A percentile compares a stretch with the other conserved stretches of the same genome.
phyloP scores from a whole-genome alignment of 2,797 vertebrate species.

The Danio aesculapii region DNA sequence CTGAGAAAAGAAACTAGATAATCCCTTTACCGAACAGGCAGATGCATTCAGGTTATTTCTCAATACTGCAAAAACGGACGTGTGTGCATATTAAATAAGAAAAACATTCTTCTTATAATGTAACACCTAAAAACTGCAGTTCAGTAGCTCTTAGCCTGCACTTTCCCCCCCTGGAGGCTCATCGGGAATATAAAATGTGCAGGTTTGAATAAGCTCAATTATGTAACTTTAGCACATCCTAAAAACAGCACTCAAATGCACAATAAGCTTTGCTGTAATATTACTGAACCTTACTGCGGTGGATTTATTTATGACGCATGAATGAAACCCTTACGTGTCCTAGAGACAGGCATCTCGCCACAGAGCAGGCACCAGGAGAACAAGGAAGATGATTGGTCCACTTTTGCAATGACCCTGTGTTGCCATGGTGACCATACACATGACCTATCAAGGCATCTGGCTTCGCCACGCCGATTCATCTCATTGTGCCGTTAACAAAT shows the following conservation, averaged over 20 bases:
- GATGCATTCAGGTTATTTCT: conserved; percentile 4
- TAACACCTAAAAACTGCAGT: neutral
- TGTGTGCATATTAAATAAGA: neutral
- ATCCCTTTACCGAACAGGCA: conserved; percentile 20
- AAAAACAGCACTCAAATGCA: neutral
- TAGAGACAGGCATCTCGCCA: conserved; percentile 47
- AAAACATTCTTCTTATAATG: neutral
- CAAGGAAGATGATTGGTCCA: conserved; percentile 42
- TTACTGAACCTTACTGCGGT: neutral
- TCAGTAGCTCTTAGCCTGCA: neutral
- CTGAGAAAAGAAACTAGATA: conserved; percentile 38
- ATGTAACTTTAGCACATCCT: conserved; percentile 8
- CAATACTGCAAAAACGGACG: neutral
- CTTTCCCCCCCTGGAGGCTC: conserved; percentile 1
- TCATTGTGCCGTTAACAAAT: conserved; percentile 64
- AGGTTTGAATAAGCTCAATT: neutral
- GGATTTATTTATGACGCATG: conserved; percentile 12
- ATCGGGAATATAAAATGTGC: neutral
- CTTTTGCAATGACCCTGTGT: conserved; percentile 54
- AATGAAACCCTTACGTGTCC: conserved; percentile 41
- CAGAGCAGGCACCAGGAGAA: conserved; percentile 40
- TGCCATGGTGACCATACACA: conserved; percentile 60
- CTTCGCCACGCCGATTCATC: conserved; percentile 52
- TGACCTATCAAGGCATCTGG: conserved; percentile 61
- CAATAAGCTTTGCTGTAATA: neutral